Evolutionary conservation across 2,888 invertebrate genomes (phyloP).

Genomic region (Drosophila putrida): DNA sequence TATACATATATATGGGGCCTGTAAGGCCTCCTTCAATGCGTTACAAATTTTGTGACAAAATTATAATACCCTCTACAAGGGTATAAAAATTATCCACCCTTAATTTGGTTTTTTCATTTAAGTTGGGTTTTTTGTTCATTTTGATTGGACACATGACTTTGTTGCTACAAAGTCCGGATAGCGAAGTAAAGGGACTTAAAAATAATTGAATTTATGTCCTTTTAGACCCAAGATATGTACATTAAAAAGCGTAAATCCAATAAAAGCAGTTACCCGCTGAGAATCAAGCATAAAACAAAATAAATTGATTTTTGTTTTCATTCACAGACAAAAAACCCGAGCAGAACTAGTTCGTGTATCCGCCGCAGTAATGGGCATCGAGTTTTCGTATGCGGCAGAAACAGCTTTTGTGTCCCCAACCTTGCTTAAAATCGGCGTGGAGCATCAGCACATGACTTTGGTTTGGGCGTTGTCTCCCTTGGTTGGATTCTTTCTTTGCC

Average conservation of each 20-base stretch:
- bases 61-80: no score
- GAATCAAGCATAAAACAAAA: background rate
- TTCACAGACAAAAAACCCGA: slow-evolving; percentile 90
- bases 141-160: background rate
- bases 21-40: no score
- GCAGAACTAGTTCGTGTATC: slow-evolving; percentile 94
- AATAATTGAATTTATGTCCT: slow-evolving; percentile 16
- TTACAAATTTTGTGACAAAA: no score
- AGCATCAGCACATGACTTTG: slow-evolving; percentile 96
- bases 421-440: slow-evolving; percentile 95
- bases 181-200: slow-evolving; percentile 24
- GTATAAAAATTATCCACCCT: no score
- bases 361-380: slow-evolving; percentile 98
- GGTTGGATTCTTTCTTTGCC: slow-evolving; percentile 97
- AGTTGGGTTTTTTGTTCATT: background rate
- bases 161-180: background rate
- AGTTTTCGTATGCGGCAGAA: slow-evolving; percentile 98
- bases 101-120: no score
- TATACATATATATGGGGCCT: no score
- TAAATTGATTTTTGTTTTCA: slow-evolving; percentile 22
- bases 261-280: slow-evolving; percentile 20
- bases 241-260: slow-evolving; percentile 25
- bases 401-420: slow-evolving; percentile 99
- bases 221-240: slow-evolving; percentile 1
- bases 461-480: slow-evolving; percentile 98